These are phyloP conservation scores for Piaya cayana DNA, from an alignment of 2,113 vertebrate genomes.

Conservation along the genomic window DNA sequence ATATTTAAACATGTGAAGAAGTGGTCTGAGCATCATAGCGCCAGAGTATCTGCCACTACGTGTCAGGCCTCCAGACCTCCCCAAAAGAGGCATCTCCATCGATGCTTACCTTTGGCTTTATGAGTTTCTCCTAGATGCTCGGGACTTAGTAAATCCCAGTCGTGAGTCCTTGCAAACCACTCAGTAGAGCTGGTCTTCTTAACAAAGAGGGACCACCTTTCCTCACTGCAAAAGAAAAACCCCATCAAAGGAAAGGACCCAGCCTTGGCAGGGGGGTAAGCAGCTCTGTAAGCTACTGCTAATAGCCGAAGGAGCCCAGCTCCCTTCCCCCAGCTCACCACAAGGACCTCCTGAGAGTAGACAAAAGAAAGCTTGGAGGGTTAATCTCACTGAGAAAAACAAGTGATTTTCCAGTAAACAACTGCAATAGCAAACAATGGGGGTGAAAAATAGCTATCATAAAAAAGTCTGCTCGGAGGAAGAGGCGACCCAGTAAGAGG, in stretches of 20 bases:
- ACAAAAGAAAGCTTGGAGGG: conserved; percentile 69
- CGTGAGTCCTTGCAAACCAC: neutral
- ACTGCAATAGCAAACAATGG: conserved; percentile 67
- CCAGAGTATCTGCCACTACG: neutral
- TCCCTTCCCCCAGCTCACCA: conserved; percentile 58
- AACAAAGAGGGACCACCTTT: conserved; percentile 23
- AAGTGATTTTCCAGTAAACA: conserved; percentile 70
- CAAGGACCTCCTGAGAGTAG: conserved; percentile 65
- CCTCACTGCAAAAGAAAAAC: neutral
- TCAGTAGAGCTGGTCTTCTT: neutral
- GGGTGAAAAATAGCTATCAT: conserved; percentile 60
- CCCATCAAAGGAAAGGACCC: conserved; percentile 35
- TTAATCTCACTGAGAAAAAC: conserved; percentile 66
- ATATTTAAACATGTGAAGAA: neutral
- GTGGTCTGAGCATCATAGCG: neutral
- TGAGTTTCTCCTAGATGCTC: neutral
- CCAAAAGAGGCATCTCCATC: neutral
- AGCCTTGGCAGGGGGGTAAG: conserved; percentile 13
- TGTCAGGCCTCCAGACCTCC: neutral
- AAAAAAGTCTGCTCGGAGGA: conserved; percentile 55
- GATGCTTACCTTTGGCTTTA: neutral
- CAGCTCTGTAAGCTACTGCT: conserved; percentile 49
- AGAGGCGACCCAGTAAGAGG: conserved; percentile 43
- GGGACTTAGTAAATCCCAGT: neutral
- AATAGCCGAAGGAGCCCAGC: conserved; percentile 45